Evolutionary conservation across 1,140 invertebrate genomes (phyloP).

Genomic region (Halesus radiatus): DNA sequence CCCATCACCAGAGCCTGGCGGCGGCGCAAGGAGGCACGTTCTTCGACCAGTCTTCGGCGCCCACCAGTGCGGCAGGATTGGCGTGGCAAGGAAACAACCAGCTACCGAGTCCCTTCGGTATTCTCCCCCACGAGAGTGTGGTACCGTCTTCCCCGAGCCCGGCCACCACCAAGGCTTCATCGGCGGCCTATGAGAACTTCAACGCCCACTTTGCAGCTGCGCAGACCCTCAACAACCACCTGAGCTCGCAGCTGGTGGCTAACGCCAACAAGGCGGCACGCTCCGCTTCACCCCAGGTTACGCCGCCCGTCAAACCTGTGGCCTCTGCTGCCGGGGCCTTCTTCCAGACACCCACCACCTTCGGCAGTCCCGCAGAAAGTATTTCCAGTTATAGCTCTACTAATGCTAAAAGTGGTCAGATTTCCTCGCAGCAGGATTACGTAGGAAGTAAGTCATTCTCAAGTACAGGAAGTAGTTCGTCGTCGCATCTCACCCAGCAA

Average conservation of each 20-base stretch:
- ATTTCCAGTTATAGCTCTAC: conserved; percentile 68
- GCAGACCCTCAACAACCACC: conserved; percentile 75
- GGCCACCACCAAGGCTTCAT: conserved; percentile 70
- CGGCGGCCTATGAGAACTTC: conserved; percentile 75
- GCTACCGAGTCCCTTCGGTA: conserved; percentile 80
- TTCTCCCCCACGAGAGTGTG: conserved; percentile 83
- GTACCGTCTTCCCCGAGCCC: conserved; percentile 77
- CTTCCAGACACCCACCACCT: conserved; percentile 74
- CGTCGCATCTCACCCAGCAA: conserved; percentile 72
- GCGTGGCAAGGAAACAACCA: conserved; percentile 78
- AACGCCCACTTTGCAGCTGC: conserved; percentile 77
- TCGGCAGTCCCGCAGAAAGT: conserved; percentile 70
- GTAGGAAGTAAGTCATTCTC: conserved; percentile 72
- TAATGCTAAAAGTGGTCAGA: conserved; percentile 71
- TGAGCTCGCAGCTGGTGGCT: conserved; percentile 73
- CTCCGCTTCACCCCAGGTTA: conserved; percentile 72
- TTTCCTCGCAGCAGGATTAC: conserved; percentile 70
- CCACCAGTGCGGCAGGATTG: conserved; percentile 68
- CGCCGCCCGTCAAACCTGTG: conserved; percentile 70
- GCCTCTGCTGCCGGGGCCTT: conserved; percentile 72
- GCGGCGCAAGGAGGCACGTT: conserved; percentile 71
- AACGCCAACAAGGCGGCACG: conserved; percentile 68
- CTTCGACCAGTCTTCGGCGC: conserved; percentile 75
- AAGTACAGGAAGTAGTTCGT: conserved; percentile 69
- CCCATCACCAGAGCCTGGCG: conserved; percentile 69